Evolutionary conservation across 2,113 vertebrate genomes (phyloP).

Genomic region (Speoplatyrhinus poulsoni): DNA sequence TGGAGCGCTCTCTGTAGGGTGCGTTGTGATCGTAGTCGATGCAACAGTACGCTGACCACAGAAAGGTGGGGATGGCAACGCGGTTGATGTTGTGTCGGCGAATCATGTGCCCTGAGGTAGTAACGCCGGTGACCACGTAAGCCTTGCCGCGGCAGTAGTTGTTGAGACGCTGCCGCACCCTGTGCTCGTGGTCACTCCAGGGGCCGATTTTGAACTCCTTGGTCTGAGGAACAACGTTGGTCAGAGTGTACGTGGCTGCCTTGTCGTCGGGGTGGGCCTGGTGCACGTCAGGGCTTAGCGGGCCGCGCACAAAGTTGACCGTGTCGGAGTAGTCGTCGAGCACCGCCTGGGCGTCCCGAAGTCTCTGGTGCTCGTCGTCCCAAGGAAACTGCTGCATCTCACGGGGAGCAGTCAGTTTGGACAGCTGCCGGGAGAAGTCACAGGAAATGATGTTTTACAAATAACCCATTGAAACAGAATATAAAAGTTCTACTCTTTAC

Average conservation of each 20-base stretch:
- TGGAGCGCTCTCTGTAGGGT: slow-evolving; percentile 59
- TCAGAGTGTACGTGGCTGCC: slow-evolving; percentile 78
- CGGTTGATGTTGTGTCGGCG: slow-evolving; percentile 63
- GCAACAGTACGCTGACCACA: slow-evolving; percentile 75
- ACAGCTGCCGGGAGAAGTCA: slow-evolving; percentile 45
- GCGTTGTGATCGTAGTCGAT: slow-evolving; percentile 66
- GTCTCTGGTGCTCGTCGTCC: slow-evolving; percentile 32
- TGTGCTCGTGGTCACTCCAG: slow-evolving; percentile 74
- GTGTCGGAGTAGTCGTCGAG: slow-evolving; percentile 68
- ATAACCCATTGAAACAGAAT: not conserved
- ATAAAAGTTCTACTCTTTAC: not conserved
- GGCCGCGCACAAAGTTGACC: slow-evolving; percentile 70
- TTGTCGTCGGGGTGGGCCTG: slow-evolving; percentile 67
- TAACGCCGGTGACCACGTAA: slow-evolving; percentile 65
- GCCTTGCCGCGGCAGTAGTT: slow-evolving; percentile 69
- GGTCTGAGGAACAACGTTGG: slow-evolving; percentile 79
- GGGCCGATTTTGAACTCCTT: slow-evolving; percentile 70
- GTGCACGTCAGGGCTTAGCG: slow-evolving; percentile 78
- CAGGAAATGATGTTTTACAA: not conserved
- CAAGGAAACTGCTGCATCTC: slow-evolving; percentile 59
- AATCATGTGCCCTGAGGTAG: slow-evolving; percentile 61
- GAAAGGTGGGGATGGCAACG: slow-evolving; percentile 63
- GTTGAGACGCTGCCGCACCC: slow-evolving; percentile 64
- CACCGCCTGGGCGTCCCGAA: slow-evolving; percentile 66
- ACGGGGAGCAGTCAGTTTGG: slow-evolving; percentile 30